phyloP scores from a whole-genome alignment of 2,797 vertebrate genomes.

The Hemibagrus guttatus region DNA sequence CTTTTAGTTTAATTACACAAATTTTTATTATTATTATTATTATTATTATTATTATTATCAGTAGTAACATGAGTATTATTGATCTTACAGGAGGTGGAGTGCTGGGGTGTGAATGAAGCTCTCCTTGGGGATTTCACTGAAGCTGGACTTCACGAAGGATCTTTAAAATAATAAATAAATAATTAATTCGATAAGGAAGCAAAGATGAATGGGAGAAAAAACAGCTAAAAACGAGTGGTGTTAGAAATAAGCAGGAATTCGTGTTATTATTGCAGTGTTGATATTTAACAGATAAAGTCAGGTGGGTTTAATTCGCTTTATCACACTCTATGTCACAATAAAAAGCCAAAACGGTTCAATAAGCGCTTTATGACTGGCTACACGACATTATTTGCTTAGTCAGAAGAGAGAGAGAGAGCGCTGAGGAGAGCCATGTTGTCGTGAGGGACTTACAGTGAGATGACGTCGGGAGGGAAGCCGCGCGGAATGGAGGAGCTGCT shows the following conservation, averaged over 20 bases:
- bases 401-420: not conserved
- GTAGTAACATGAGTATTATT: not conserved
- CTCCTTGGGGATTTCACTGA: slow-evolving; percentile 96
- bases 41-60: not conserved
- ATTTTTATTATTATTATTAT: not conserved
- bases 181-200: not conserved
- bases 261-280: not conserved
- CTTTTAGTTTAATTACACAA: not conserved
- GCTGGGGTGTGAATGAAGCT: slow-evolving; percentile 96
- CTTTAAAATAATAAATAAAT: slow-evolving; percentile 72
- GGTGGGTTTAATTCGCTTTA: not conserved
- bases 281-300: not conserved
- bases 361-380: not conserved
- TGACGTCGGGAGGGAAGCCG: slow-evolving; percentile 91
- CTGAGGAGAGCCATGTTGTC: not conserved
- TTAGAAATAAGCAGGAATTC: not conserved
- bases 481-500: slow-evolving; percentile 89
- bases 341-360: not conserved
- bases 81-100: slow-evolving; percentile 98
- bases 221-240: not conserved
- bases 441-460: slow-evolving; percentile 89
- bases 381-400: not conserved
- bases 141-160: slow-evolving; percentile 97
- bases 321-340: not conserved
- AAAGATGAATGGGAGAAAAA: not conserved